Evolutionary conservation across 2,797 vertebrate species (phyloP).

Genomic region (Pantherophis alleghaniensis): DNA sequence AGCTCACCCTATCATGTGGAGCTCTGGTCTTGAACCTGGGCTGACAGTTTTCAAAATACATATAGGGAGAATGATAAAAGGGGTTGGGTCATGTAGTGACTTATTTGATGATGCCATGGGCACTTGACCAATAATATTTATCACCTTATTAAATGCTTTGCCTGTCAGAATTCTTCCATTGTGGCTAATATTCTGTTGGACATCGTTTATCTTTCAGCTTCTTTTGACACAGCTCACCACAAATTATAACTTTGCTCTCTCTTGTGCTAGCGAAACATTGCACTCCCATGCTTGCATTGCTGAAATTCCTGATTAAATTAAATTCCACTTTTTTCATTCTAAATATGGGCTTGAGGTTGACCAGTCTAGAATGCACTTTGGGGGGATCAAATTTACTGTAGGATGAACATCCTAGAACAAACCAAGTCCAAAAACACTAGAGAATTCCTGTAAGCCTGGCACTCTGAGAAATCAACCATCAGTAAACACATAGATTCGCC

Average conservation of each 20-base stretch:
- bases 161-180: neutral
- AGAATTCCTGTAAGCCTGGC: neutral
- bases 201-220: neutral
- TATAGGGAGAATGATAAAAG: neutral
- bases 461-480: neutral
- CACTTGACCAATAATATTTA: neutral
- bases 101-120: neutral
- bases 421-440: neutral
- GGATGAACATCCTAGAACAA: neutral
- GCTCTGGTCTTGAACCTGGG: neutral
- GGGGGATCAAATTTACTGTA: neutral
- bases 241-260: neutral
- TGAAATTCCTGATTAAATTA: neutral
- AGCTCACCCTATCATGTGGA: neutral
- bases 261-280: neutral
- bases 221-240: neutral
- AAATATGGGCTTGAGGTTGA: neutral
- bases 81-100: neutral
- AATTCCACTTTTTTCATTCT: neutral
- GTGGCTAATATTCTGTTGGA: neutral
- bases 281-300: neutral
- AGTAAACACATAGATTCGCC: neutral
- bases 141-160: neutral
- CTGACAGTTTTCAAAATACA: neutral
- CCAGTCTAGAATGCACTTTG: neutral